These are phyloP conservation scores for Bungarus multicinctus DNA, from an alignment of 2,113 vertebrate species.

Conservation along the genomic window DNA sequence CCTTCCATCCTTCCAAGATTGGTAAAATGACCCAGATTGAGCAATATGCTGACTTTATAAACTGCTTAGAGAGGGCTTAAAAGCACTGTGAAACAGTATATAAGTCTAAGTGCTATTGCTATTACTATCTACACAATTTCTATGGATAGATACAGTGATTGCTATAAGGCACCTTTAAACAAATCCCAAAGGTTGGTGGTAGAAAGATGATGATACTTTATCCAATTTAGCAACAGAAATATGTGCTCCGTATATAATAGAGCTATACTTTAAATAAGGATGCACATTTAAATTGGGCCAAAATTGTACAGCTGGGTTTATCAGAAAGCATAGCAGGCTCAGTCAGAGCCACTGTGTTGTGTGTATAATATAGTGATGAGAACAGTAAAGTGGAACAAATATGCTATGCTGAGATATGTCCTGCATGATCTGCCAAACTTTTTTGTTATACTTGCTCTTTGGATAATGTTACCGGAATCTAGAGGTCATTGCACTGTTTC, in stretches of 20 bases:
- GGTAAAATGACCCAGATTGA: no score
- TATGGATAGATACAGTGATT: not conserved
- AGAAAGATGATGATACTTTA: not conserved
- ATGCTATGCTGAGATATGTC: accelerated
- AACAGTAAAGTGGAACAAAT: not conserved
- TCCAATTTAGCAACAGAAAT: not conserved
- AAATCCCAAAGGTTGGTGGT: not conserved
- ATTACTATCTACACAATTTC: not conserved
- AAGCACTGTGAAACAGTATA: no score
- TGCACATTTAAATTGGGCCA: not conserved
- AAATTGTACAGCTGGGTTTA: not conserved
- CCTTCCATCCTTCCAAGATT: no score
- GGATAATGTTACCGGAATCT: not conserved
- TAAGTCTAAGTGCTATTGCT: no score
- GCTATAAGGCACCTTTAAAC: not conserved
- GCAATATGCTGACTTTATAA: no score
- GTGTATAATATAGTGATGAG: not conserved
- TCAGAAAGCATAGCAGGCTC: not conserved
- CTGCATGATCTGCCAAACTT: not conserved
- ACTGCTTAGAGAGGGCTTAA: no score
- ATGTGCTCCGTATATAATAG: not conserved
- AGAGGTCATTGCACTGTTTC: not conserved
- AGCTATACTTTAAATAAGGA: not conserved
- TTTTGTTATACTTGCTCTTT: not conserved
- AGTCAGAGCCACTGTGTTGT: not conserved